Conservation (phyloP, 2,797 vertebrate genomes). For the Eutrigla gurnardus region DNA sequence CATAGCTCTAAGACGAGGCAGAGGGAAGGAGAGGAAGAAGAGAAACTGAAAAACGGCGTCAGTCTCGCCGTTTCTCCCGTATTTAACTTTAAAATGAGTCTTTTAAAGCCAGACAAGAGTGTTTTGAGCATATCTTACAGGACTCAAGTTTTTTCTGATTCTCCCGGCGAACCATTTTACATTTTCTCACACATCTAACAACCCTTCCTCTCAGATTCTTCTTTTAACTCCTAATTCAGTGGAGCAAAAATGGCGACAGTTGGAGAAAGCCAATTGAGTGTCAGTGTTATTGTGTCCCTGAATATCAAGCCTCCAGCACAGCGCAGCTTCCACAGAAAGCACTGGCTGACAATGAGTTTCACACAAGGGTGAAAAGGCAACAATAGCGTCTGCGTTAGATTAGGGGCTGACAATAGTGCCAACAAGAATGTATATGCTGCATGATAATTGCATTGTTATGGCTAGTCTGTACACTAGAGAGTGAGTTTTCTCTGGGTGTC, state of each 20-base stretch:
- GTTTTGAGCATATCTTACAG: constrained; percentile 44
- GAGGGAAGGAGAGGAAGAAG: constrained; percentile 10
- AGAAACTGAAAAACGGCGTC: constrained; percentile 32
- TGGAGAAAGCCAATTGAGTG: constrained; percentile 61
- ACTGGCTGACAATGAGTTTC: constrained; percentile 58
- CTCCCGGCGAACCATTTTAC: constrained; percentile 57
- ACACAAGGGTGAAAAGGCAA: constrained; percentile 74
- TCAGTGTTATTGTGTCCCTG: constrained; percentile 62
- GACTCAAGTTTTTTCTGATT: constrained; percentile 49
- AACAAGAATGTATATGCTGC: constrained; percentile 67
- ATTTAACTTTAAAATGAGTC: constrained; percentile 62
- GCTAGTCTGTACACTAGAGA: constrained; percentile 45
- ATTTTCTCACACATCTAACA: constrained; percentile 69
- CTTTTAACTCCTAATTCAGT: constrained; percentile 59
- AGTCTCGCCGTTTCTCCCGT: constrained; percentile 37
- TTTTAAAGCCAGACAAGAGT: constrained; percentile 50
- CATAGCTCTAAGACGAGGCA: constrained; percentile 38
- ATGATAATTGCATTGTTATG: constrained; percentile 74
- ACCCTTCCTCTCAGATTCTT: constrained; percentile 26
- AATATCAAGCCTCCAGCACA: constrained; percentile 61
- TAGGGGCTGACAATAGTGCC: constrained; percentile 62
- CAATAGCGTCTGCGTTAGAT: constrained; percentile 68
- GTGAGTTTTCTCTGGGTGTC: constrained; percentile 60
- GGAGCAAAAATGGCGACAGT: constrained; percentile 48
- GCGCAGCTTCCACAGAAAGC: constrained; percentile 53